Evolutionary conservation across 2,888 invertebrate genomes (phyloP).

Genomic region (Dryadula phaetusa): DNA sequence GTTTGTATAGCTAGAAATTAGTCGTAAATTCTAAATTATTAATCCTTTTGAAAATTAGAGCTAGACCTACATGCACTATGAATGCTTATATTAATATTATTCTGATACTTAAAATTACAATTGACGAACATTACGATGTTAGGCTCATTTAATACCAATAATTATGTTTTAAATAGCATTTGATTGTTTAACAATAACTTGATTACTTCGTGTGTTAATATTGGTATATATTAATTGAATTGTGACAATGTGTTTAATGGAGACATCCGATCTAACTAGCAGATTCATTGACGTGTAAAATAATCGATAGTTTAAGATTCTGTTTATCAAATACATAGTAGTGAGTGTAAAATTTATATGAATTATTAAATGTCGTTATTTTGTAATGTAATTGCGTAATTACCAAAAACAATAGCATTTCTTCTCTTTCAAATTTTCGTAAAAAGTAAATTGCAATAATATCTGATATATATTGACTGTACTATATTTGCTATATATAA

Average conservation of each 20-base stretch:
- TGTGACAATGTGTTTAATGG: neutral
- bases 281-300: neutral
- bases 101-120: neutral
- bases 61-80: neutral
- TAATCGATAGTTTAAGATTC: no score
- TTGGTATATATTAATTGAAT: neutral
- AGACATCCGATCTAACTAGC: neutral
- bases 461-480: no score
- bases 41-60: neutral
- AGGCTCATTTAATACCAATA: neutral
- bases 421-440: no score
- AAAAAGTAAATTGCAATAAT: no score
- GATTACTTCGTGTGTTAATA: neutral
- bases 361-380: no score
- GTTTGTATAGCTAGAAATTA: no score
- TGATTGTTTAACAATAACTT: neutral
- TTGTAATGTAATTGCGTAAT: no score
- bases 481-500: no score
- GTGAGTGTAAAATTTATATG: no score
- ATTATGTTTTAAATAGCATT: neutral
- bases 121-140: neutral
- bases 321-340: no score
- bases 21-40: no score
- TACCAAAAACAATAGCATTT: no score
- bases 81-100: neutral